A percentile compares a stretch with the other conserved stretches of the same genome.
Conservation (phyloP, 2,797 vertebrate genomes). For the Lycodopsis pacificus region DNA sequence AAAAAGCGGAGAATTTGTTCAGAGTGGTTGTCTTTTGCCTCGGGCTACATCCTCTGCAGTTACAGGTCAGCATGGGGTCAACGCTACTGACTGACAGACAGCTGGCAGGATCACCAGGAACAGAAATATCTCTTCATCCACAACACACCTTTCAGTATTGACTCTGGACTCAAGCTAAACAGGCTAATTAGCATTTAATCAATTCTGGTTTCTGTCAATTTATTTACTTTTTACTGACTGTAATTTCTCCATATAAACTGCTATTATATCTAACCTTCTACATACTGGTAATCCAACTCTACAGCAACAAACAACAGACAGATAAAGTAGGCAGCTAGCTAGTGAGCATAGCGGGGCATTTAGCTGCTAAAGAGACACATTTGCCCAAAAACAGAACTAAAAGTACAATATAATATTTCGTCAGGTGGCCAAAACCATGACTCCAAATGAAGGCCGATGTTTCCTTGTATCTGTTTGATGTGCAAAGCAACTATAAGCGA, state of each 20-base stretch:
- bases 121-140: constrained; percentile 32
- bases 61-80: constrained; percentile 69
- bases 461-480: not conserved
- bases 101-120: constrained; percentile 48
- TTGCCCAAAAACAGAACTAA: not conserved
- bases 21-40: constrained; percentile 55
- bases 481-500: not conserved
- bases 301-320: not conserved
- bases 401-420: not conserved
- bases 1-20: constrained; percentile 65
- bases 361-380: not conserved
- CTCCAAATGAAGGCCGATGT: not conserved
- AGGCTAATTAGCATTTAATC: constrained; percentile 23
- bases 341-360: not conserved
- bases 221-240: not conserved
- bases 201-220: constrained; percentile 20
- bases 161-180: constrained; percentile 18
- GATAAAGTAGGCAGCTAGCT: not conserved
- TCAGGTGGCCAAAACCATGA: not conserved
- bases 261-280: not conserved
- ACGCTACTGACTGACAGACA: constrained; percentile 55
- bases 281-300: not conserved
- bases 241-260: not conserved
- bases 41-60: constrained; percentile 58
- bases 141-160: not conserved